phyloP scores from a whole-genome alignment of 2,797 vertebrate species.

The Euthynnus affinis region DNA sequence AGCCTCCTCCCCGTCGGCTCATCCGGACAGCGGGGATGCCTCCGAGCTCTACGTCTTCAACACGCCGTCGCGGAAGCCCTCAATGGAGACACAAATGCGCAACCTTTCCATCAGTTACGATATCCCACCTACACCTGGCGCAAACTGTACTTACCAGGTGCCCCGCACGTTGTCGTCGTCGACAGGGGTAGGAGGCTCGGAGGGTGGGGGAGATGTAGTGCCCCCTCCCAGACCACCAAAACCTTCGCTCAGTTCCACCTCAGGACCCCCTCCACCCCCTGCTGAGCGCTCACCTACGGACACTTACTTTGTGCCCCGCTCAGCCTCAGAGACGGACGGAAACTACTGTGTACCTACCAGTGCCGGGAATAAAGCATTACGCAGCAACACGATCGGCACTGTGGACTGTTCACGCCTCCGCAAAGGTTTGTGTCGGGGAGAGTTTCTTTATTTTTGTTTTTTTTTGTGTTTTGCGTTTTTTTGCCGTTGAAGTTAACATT shows the following conservation, averaged over 20 bases:
- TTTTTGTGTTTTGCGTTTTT: background rate
- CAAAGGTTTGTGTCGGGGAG: conserved; percentile 89
- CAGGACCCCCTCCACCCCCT: conserved; percentile 88
- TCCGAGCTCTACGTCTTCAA: conserved; percentile 94
- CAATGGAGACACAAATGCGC: conserved; percentile 90
- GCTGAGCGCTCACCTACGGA: conserved; percentile 95
- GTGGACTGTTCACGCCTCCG: conserved; percentile 91
- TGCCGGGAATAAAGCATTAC: conserved; percentile 86
- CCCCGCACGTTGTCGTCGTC: conserved; percentile 89
- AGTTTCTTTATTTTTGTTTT: background rate
- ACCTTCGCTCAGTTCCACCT: conserved; percentile 88
- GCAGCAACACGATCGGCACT: conserved; percentile 95
- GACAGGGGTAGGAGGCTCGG: conserved; percentile 68
- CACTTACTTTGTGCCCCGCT: conserved; percentile 87
- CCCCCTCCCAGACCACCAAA: conserved; percentile 97
- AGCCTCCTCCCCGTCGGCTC: conserved; percentile 85
- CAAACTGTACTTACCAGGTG: conserved; percentile 93
- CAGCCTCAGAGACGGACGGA: conserved; percentile 92
- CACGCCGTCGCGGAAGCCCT: conserved; percentile 86
- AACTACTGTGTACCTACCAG: conserved; percentile 92
- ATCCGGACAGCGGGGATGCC: conserved; percentile 86
- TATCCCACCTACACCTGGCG: conserved; percentile 95
- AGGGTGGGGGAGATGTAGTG: conserved; percentile 86
- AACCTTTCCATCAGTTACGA: conserved; percentile 95
- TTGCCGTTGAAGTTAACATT: background rate